Evolutionary conservation across 1,140 invertebrate species (phyloP), one percentile per base, ranked within the genome.

Genomic region (Drosophila rufa): DNA sequence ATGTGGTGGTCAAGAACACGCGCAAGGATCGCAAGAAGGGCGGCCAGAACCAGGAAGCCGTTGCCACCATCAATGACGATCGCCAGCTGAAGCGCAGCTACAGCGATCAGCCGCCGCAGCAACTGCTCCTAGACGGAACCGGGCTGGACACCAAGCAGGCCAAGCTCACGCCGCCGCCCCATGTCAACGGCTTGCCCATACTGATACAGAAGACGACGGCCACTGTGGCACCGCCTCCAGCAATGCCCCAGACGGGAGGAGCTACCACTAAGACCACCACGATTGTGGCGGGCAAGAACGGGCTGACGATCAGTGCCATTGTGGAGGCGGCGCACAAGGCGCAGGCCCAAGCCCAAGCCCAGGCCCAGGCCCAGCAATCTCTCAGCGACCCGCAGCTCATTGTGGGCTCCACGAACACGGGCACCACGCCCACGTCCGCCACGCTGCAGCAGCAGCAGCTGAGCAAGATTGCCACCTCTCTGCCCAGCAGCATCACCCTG

Each of bases 1-100:
- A 96, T 15, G 96, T 96, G n/a, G 96, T 98, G 38, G 97, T 98
- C 55, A 97, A 97, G 70, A 96, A 96, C 82, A 95, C 96, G 15
- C 96, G 96, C 64, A 96, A 96, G 77, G 96, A 96, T 57, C 95
- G 95, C 79, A 96, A 96, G 80, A 96, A 96, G 73, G 55, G 19
- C 1, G 61, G 19, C 3, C 82, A 75, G 9, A 66, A 51, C 6
- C 89, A 79, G 33, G 65, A 65, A 27, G 33, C 19, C 19, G 19
- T 22, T 11, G 3, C 17, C 14, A n/a, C 6, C 22, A 40, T 55
- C 2, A 6, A 9, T 7, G 75, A 78, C 25, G 75, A 78, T 5
- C 69, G 68, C 2, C 82, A 81, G 27, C 43, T 82, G 36, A 91
- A 91, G 33, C 79, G 76, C 17, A 81, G 51, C 17, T 91, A 47